Percentiles rank a stretch among this genome's conserved stretches.
Conservation (phyloP, 2,888 invertebrate species). For the Eristalis pertinax region DNA sequence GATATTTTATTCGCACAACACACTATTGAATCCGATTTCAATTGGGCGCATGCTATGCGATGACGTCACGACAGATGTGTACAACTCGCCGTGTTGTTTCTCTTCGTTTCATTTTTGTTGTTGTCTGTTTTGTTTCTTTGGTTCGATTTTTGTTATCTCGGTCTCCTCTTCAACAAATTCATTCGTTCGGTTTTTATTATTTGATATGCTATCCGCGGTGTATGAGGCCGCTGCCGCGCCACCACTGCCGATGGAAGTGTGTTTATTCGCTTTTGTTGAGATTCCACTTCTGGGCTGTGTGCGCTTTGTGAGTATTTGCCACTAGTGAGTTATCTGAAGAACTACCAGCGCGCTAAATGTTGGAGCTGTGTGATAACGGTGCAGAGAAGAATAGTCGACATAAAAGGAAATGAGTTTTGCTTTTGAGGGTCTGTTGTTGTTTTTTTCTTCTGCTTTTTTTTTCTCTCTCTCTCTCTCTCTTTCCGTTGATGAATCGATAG, state of each 20-base stretch:
- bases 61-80: constrained; percentile 66
- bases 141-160: neutral
- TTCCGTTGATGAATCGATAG: constrained; percentile 24
- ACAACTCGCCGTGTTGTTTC: constrained; percentile 28
- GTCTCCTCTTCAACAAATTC: neutral
- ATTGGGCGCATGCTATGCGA: constrained; percentile 62
- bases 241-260: neutral
- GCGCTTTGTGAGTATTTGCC: constrained; percentile 20
- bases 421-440: neutral
- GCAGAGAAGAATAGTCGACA: constrained; percentile 3
- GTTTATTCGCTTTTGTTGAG: constrained; percentile 41
- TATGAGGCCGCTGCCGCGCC: neutral
- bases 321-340: constrained; percentile 10
- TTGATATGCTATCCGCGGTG: constrained; percentile 33
- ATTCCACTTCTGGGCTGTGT: constrained; percentile 35
- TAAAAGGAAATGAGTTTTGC: neutral
- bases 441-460: neutral
- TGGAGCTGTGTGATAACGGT: constrained; percentile 16
- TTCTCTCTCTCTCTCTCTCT: neutral
- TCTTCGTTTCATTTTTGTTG: neutral
- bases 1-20: constrained; percentile 42
- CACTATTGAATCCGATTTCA: constrained; percentile 58
- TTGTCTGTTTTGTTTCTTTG: neutral
- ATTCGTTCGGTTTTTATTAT: constrained; percentile 19
- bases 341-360: neutral